These are phyloP conservation scores for Pseudobourletiella spinata DNA, from an alignment of 1,140 invertebrate genomes.

Conservation along the genomic window DNA sequence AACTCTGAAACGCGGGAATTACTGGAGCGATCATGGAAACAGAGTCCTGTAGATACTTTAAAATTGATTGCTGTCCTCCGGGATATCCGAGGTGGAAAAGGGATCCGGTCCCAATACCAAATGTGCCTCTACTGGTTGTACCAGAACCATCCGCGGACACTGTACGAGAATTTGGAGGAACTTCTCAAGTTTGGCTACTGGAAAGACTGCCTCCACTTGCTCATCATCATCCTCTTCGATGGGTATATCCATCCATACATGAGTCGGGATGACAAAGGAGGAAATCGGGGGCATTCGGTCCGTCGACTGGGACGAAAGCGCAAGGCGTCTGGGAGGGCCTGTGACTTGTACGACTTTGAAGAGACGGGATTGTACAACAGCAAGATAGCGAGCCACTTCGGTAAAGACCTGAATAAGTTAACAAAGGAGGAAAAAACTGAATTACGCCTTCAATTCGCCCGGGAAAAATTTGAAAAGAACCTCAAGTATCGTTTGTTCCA, in stretches of 20 bases:
- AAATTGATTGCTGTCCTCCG: conserved; percentile 25
- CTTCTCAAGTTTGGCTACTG: conserved; percentile 29
- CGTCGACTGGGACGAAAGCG: background rate
- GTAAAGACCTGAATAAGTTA: background rate
- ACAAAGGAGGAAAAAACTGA: background rate
- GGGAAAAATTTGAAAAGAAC: conserved; percentile 16
- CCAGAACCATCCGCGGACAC: conserved; percentile 25
- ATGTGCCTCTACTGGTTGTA: conserved; percentile 30
- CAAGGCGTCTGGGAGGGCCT: background rate
- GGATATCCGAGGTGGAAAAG: conserved; percentile 27
- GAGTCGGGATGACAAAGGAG: conserved; percentile 1
- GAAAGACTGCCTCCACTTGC: conserved; percentile 29
- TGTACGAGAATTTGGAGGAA: conserved; percentile 25
- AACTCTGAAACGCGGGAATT: background rate
- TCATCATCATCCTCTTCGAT: conserved; percentile 20
- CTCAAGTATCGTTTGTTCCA: conserved; percentile 22
- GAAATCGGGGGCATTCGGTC: background rate
- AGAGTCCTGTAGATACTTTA: conserved; percentile 19
- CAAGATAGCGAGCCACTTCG: background rate
- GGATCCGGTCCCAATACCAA: conserved; percentile 25
- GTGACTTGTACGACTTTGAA: background rate
- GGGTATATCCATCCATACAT: conserved; percentile 16
- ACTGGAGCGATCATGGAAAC: conserved; percentile 17
- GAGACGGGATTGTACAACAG: conserved; percentile 11
- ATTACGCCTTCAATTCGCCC: background rate